Conservation (phyloP, 2,797 vertebrate species). For the Steatocranus sp. region DNA sequence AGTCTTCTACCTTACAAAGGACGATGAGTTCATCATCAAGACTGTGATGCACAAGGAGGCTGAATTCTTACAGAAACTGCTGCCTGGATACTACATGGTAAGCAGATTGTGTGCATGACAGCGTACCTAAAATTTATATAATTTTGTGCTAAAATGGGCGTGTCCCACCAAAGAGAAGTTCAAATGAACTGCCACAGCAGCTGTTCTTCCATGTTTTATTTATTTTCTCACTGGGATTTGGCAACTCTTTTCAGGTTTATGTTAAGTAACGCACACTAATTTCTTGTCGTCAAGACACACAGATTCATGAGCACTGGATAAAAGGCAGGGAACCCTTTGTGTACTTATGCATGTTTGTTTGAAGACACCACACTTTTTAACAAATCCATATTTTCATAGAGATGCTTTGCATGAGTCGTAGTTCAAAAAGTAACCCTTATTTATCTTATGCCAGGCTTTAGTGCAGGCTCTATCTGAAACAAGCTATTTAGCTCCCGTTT, state of each 20-base stretch:
- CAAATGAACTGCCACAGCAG: neutral
- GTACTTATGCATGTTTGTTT: neutral
- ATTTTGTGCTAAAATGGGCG: neutral
- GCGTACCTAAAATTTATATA: neutral
- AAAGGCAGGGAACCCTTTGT: neutral
- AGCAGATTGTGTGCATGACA: neutral
- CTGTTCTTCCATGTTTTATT: neutral
- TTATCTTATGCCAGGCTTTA: neutral
- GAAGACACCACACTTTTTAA: neutral
- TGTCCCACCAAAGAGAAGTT: neutral
- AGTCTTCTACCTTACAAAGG: slow-evolving; percentile 94
- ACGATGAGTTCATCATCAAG: slow-evolving; percentile 98
- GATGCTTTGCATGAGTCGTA: neutral
- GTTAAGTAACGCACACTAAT: neutral
- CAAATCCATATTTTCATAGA: neutral
- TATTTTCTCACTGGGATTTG: neutral
- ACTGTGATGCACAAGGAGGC: slow-evolving; percentile 99
- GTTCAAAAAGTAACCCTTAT: neutral
- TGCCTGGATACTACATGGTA: slow-evolving; percentile 98
- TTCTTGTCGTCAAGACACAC: neutral
- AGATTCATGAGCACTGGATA: neutral
- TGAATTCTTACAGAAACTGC: slow-evolving; percentile 95
- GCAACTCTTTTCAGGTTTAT: neutral
- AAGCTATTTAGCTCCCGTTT: accelerated
- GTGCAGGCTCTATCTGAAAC: neutral